Evolutionary conservation across 2,888 invertebrate genomes (phyloP), one percentile per base, ranked within the genome.

Genomic region (Drosophila borborema): DNA sequence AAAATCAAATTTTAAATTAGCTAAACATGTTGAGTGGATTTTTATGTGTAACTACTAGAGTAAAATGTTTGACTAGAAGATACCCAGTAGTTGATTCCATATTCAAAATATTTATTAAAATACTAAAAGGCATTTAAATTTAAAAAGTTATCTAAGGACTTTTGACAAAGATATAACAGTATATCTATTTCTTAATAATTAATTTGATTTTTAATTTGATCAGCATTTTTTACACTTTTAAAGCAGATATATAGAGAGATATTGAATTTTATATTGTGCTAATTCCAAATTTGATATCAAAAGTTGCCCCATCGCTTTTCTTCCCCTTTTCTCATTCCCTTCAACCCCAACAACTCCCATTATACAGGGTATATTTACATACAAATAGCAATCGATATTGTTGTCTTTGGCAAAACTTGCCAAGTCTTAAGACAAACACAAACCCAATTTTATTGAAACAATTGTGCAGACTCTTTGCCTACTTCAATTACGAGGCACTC

Each of bases 391-490:
- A 31, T 14, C 20, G 4, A 20, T n/a, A 38, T 59, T 41, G 1
- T 16, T 34, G 9, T n/a, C 20, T 9, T n/a, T 0, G 2, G 41
- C 3, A 14, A 20, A 36, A 28, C 12, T 36, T 20, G 34, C 2
- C 34, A 28, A 10, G 8, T n/a, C 12, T 3, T n/a, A 23, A 51
- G 51, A 36, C 51, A 18, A 40, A 64, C 46, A 55, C 43, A 45
- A 18, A 5, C n/a, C n/a, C 40, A 55, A 20, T 23, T 61, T 28
- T 60, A 64, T 59, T 54, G 38, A 43, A 51, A 45, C 63, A 75
- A 75, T 64, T 75, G 62, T 43, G 49, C 49, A 12, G 31, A n/a
- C n/a, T 18, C 49, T 41, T 61, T 38, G 45, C 5, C 34, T n/a
- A 23, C 54, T 61, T 48, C 51, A 64, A 53, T 51, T 18, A 53